These are phyloP conservation scores for Thymelicus lineola DNA, from an alignment of 2,888 invertebrate genomes.

Conservation along the genomic window DNA sequence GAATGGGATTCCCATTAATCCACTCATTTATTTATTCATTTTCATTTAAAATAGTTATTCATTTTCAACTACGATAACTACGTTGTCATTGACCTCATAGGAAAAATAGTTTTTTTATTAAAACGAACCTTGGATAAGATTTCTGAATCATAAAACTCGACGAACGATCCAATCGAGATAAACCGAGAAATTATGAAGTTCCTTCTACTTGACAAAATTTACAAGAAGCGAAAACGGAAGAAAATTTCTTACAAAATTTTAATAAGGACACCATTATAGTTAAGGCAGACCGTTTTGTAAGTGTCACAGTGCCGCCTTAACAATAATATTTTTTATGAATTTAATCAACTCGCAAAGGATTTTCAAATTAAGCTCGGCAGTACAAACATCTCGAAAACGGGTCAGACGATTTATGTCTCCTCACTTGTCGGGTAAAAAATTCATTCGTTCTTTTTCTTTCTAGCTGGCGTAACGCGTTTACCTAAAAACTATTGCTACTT, in stretches of 20 bases:
- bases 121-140: neutral
- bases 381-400: slow-evolving; percentile 29
- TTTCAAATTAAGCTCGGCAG: slow-evolving; percentile 28
- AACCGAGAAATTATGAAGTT: neutral
- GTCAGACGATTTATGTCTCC: slow-evolving; percentile 11
- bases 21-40: no score
- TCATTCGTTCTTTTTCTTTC: no score
- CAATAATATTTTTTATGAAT: slow-evolving; percentile 33
- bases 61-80: neutral
- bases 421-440: neutral
- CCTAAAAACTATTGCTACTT: no score
- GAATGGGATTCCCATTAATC: no score
- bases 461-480: no score
- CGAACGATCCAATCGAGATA: slow-evolving; percentile 5
- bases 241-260: slow-evolving; percentile 30
- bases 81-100: neutral
- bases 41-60: no score
- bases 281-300: slow-evolving; percentile 15
- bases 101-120: neutral
- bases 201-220: neutral
- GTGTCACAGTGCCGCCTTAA: slow-evolving; percentile 19
- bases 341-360: slow-evolving; percentile 38
- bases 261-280: slow-evolving; percentile 31
- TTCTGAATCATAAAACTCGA: neutral
- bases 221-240: slow-evolving; percentile 2